Evolutionary conservation across 2,888 invertebrate species (phyloP).

Genomic region (Exephanes ischioxanthus): DNA sequence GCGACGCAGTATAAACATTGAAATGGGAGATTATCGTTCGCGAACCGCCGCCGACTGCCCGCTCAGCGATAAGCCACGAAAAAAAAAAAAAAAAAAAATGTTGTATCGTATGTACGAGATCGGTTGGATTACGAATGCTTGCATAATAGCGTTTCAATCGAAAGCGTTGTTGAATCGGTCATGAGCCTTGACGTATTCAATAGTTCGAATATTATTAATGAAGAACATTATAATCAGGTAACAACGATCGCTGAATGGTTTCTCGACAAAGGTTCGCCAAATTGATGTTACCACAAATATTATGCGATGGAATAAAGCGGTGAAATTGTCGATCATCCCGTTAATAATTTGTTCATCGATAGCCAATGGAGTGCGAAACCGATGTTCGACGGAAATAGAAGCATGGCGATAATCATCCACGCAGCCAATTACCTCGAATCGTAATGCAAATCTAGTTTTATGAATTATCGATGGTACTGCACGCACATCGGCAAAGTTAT

Average conservation of each 20-base stretch:
- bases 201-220: constrained; percentile 26
- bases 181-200: constrained; percentile 6
- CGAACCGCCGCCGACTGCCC: background rate
- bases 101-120: too few relatives aligned
- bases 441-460: background rate
- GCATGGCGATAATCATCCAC: background rate
- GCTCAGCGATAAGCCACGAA: background rate
- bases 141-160: background rate
- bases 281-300: background rate
- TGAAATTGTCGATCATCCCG: background rate
- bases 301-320: background rate
- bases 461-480: background rate
- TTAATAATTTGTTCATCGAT: background rate
- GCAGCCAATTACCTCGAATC: background rate
- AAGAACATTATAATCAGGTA: constrained; percentile 12
- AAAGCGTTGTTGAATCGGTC: background rate
- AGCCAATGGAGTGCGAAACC: background rate
- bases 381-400: constrained; percentile 1
- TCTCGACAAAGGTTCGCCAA: background rate
- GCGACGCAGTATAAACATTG: constrained; percentile 1
- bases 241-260: background rate
- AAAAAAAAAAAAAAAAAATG: background rate
- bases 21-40: constrained; percentile 12
- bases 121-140: too few relatives aligned
- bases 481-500: background rate